Conservation (phyloP, 1,140 invertebrate genomes). For the Dermatophagoides farinae region DNA sequence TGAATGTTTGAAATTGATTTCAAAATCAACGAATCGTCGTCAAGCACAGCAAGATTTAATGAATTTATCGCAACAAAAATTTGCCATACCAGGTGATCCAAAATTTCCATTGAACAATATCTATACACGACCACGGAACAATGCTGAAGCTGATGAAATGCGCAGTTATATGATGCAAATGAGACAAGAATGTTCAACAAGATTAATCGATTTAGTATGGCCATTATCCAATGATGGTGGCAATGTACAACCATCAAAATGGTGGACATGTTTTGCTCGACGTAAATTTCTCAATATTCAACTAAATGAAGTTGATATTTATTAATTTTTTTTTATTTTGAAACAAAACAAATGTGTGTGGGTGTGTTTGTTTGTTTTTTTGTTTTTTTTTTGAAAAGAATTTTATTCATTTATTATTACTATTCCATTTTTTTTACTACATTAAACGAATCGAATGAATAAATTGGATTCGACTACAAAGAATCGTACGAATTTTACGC, state of each 20-base stretch:
- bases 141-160: constrained; percentile 67
- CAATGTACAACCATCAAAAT: constrained; percentile 82
- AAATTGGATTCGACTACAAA: too few relatives aligned
- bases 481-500: too few relatives aligned
- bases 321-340: not conserved
- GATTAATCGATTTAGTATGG: constrained; percentile 83
- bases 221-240: constrained; percentile 34
- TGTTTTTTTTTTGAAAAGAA: too few relatives aligned
- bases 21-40: constrained; percentile 67
- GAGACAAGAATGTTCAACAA: constrained; percentile 71
- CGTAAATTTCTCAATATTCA: constrained; percentile 99
- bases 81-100: constrained; percentile 84
- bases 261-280: constrained; percentile 99
- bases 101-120: constrained; percentile 91
- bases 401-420: too few relatives aligned
- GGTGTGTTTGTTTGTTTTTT: too few relatives aligned
- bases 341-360: not conserved
- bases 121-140: constrained; percentile 62
- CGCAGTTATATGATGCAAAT: constrained; percentile 79
- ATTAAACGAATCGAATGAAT: too few relatives aligned
- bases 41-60: constrained; percentile 89
- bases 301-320: constrained; percentile 40
- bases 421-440: too few relatives aligned
- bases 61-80: constrained; percentile 75
- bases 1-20: constrained; percentile 84